A percentile compares a stretch with the other conserved stretches of the same genome.
These are phyloP conservation scores for Coelopa pilipes DNA, from an alignment of 2,888 invertebrate genomes.

Conservation along the genomic window DNA sequence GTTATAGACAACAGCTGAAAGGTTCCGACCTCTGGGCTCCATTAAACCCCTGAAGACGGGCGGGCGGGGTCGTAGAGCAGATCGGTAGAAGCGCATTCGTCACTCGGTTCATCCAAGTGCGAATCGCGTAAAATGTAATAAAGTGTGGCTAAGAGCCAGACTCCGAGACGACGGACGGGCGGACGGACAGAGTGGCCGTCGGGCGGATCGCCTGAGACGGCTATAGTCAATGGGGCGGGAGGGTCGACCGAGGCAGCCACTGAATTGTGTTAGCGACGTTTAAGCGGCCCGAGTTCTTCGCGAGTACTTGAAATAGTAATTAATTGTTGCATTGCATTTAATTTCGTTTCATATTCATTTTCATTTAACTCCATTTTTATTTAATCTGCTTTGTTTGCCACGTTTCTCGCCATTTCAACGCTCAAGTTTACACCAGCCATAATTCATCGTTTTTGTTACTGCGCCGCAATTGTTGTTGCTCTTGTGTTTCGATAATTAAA, in stretches of 20 bases:
- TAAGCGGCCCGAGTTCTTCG: slow-evolving; percentile 3
- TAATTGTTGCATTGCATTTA: slow-evolving; percentile 10
- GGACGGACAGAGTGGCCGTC: neutral
- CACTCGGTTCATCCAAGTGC: neutral
- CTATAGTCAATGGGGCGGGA: neutral
- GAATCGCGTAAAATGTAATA: slow-evolving; percentile 6
- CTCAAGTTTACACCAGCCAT: too few relatives aligned
- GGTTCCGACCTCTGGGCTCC: too few relatives aligned
- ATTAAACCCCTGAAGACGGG: too few relatives aligned
- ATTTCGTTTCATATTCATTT: too few relatives aligned
- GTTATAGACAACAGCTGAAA: too few relatives aligned
- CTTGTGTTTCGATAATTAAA: too few relatives aligned
- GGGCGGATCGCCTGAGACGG: neutral
- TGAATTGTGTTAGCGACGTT: neutral
- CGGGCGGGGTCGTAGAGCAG: too few relatives aligned
- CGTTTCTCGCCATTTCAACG: too few relatives aligned
- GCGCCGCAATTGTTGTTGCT: too few relatives aligned
- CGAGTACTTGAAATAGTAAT: slow-evolving; percentile 18
- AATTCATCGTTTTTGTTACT: too few relatives aligned
- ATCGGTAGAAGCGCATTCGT: neutral
- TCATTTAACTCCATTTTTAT: too few relatives aligned
- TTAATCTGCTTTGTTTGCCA: too few relatives aligned
- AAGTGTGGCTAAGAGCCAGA: neutral
- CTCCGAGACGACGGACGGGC: neutral
- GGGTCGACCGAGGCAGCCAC: neutral